These are phyloP conservation scores for Machimus atricapillus DNA, from an alignment of 2,888 invertebrate genomes.

Conservation along the genomic window DNA sequence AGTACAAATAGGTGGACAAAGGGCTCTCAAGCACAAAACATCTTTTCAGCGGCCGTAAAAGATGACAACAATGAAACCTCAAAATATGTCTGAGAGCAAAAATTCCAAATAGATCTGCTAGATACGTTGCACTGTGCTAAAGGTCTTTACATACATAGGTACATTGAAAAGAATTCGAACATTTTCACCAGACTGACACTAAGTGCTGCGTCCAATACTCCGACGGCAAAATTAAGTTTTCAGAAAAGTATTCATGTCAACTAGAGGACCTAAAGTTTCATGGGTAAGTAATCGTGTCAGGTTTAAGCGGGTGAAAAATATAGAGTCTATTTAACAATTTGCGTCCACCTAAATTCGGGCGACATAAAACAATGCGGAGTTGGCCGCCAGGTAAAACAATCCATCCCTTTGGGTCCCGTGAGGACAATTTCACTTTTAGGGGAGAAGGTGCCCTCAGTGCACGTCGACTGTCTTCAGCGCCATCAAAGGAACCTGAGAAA, in stretches of 20 bases:
- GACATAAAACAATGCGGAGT: neutral
- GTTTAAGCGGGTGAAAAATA: neutral
- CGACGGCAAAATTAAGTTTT: neutral
- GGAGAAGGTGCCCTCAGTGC: neutral
- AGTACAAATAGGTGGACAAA: neutral
- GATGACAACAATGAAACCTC: neutral
- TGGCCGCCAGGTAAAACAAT: neutral
- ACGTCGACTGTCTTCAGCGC: neutral
- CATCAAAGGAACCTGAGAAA: conserved; percentile 32
- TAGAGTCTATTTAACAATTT: neutral
- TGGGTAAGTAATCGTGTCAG: neutral
- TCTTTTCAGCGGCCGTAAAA: neutral
- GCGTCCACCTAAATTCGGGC: neutral
- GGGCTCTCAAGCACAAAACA: neutral
- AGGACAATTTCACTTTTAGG: neutral
- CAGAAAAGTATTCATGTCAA: neutral
- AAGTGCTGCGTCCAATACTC: neutral
- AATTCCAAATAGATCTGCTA: neutral
- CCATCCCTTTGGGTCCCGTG: conserved; percentile 15
- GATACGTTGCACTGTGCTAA: neutral
- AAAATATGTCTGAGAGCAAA: neutral
- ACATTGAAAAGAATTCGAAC: neutral
- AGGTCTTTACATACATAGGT: neutral
- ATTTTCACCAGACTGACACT: neutral
- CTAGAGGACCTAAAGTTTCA: neutral